These are phyloP conservation scores for Engraulis encrasicolus DNA, from an alignment of 2,113 vertebrate species.

Conservation along the genomic window DNA sequence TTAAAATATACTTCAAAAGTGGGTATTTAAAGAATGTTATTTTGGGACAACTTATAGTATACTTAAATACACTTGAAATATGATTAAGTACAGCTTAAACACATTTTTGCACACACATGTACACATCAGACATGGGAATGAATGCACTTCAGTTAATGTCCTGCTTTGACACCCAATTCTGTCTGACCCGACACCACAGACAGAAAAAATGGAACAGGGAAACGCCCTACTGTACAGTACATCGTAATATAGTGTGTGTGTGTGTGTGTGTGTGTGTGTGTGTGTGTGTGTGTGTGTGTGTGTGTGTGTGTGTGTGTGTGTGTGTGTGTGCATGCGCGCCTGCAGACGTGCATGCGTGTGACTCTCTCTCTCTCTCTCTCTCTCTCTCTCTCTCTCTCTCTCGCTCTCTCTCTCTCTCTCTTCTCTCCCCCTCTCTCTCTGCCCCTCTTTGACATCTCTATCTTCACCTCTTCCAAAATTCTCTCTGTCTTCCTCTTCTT, in stretches of 20 bases:
- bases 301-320: neutral
- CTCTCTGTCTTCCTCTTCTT: neutral
- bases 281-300: neutral
- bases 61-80: no score
- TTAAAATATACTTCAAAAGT: no score
- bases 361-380: neutral
- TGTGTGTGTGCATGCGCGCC: neutral
- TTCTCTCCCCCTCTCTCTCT: neutral
- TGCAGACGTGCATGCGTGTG: neutral
- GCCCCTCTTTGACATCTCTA: no score
- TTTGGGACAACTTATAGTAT: no score
- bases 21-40: no score
- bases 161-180: neutral
- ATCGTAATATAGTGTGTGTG: no score
- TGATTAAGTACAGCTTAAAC: no score
- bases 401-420: no score
- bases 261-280: slow-evolving; percentile 9
- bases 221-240: no score
- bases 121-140: no score
- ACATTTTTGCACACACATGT: neutral
- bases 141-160: no score
- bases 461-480: no score
- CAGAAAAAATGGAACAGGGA: neutral
- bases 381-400: neutral
- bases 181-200: neutral